These are phyloP conservation scores for Centropus unirufus DNA, from an alignment of 2,113 vertebrate genomes.

Conservation along the genomic window DNA sequence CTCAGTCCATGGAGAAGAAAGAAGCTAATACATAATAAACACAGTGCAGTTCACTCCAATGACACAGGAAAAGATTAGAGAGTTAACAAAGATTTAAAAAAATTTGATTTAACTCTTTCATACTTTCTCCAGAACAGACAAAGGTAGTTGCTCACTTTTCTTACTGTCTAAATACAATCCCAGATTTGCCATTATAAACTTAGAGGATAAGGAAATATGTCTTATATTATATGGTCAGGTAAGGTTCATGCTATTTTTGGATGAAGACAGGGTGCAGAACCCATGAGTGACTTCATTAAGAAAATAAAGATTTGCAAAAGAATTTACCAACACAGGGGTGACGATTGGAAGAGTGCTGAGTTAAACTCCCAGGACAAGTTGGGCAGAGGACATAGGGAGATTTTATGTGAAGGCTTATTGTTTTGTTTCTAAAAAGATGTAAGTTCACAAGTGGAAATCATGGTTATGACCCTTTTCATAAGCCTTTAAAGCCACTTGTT, in stretches of 20 bases:
- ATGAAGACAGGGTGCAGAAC: constrained; percentile 9
- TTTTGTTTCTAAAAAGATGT: constrained; percentile 25
- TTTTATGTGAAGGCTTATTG: constrained; percentile 10
- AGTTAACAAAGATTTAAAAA: not conserved
- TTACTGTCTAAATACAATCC: not conserved
- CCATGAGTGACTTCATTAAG: constrained; percentile 44
- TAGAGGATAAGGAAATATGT: constrained; percentile 16
- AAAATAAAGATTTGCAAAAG: constrained; percentile 53
- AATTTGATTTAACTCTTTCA: not conserved
- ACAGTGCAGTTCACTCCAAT: not conserved
- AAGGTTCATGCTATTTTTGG: constrained; percentile 51
- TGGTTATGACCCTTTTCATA: constrained; percentile 65
- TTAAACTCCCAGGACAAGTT: not conserved
- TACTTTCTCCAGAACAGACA: not conserved
- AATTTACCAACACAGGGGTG: constrained; percentile 7
- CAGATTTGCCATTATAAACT: not conserved
- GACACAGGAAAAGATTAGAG: not conserved
- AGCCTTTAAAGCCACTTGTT: constrained; percentile 66
- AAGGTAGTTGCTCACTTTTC: not conserved
- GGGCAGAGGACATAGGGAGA: not conserved
- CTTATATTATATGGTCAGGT: constrained; percentile 25
- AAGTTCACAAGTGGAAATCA: constrained; percentile 25
- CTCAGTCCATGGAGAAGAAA: not conserved
- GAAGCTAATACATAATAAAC: not conserved
- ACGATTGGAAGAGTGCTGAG: not conserved